Conservation (phyloP, 2,113 vertebrate genomes). For the Sigmodon hispidus region DNA sequence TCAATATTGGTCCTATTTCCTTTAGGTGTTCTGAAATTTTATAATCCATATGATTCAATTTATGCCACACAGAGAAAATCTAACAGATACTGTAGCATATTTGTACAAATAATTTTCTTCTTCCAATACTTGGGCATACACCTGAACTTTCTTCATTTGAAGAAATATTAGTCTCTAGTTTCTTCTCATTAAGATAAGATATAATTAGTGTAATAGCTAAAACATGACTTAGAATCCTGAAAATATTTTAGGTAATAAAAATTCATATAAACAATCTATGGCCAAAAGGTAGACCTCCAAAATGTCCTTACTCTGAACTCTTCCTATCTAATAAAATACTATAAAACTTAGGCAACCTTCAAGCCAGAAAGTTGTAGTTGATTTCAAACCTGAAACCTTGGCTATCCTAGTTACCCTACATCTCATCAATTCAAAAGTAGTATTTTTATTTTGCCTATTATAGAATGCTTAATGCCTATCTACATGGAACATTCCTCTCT, state of each 20-base stretch:
- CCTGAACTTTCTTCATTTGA: not conserved
- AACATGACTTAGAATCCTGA: not conserved
- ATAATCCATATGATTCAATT: not conserved
- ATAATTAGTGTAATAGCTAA: not conserved
- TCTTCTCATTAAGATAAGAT: constrained; percentile 4
- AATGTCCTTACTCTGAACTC: not conserved
- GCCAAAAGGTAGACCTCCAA: not conserved
- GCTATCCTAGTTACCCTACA: not conserved
- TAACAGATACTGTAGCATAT: not conserved
- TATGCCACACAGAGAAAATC: not conserved
- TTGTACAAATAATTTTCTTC: not conserved
- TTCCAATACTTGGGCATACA: not conserved
- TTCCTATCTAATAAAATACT: not conserved
- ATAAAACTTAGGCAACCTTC: not conserved
- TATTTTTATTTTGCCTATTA: not conserved
- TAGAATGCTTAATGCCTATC: not conserved
- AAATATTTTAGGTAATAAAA: constrained; percentile 16
- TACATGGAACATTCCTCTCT: accelerated
- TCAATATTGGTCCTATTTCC: not conserved
- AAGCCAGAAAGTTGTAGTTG: not conserved
- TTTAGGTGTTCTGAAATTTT: not conserved
- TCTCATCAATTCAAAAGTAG: not conserved
- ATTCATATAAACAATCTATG: not conserved
- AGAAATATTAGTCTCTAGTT: not conserved
- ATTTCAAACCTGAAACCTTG: not conserved